These are phyloP conservation scores for Parapristionchus giblindavisi DNA, from an alignment of 2,888 invertebrate species.

Conservation along the genomic window DNA sequence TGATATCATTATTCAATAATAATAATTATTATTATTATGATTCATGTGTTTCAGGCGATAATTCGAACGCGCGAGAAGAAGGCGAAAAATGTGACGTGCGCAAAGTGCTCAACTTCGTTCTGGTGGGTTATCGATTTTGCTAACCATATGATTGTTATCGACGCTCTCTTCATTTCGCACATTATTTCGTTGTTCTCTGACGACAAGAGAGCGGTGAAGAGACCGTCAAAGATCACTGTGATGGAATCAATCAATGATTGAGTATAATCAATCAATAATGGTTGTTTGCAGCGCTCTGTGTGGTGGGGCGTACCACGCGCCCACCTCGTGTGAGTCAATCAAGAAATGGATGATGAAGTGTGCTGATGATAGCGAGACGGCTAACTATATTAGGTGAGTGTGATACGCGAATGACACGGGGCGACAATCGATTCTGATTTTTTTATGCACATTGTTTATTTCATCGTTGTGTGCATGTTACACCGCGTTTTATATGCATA, in stretches of 20 bases:
- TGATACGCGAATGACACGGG: not conserved
- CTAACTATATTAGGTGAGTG: constrained; percentile 86
- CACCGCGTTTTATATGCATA: no score
- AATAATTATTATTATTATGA: no score
- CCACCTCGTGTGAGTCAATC: constrained; percentile 93
- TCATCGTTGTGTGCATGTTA: not conserved
- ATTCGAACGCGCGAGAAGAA: constrained; percentile 78
- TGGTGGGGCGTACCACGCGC: constrained; percentile 96
- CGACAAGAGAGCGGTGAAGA: no score
- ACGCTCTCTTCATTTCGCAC: no score
- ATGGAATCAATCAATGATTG: no score
- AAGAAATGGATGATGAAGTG: constrained; percentile 99
- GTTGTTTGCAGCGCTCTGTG: no score
- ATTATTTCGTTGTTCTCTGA: no score
- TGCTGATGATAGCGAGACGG: constrained; percentile 99
- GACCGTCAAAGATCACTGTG: no score
- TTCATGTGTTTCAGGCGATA: constrained; percentile 75
- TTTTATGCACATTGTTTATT: not conserved
- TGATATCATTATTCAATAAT: no score
- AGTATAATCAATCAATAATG: no score
- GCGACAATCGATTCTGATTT: not conserved
- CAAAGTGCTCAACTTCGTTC: constrained; percentile 86
- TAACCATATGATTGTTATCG: not conserved
- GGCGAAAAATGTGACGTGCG: constrained; percentile 88
- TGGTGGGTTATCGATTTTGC: constrained; percentile 76